Evolutionary conservation across 2,797 vertebrate species (phyloP).

Genomic region (Anolis apletophallus): DNA sequence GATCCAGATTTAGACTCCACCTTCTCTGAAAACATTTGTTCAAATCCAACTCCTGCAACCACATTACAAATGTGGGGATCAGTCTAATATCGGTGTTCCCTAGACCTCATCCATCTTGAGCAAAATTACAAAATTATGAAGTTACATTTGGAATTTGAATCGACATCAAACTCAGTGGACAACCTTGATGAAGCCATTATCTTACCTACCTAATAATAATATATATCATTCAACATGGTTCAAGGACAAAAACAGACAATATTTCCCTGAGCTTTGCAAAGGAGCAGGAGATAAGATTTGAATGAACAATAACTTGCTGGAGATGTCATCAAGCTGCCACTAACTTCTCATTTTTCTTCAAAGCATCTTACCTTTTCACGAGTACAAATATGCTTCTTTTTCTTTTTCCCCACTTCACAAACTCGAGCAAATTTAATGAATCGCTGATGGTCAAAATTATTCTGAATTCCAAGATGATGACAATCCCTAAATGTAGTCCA

Average conservation of each 20-base stretch:
- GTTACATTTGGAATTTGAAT: background rate
- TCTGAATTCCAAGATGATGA: constrained; percentile 93
- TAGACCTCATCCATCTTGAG: no score
- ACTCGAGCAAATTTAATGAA: constrained; percentile 92
- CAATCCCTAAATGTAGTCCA: constrained; percentile 86
- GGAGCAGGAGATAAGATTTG: background rate
- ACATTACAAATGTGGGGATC: no score
- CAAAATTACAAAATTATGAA: no score
- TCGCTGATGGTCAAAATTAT: constrained; percentile 93
- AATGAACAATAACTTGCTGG: background rate
- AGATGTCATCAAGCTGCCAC: background rate
- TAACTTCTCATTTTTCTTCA: rapidly evolving
- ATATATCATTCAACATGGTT: background rate
- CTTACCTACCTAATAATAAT: background rate
- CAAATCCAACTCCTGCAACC: no score
- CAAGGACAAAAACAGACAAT: background rate
- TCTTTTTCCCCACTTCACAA: constrained; percentile 85
- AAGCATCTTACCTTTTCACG: constrained; percentile 88
- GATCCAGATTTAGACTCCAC: no score
- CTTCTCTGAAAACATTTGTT: no score
- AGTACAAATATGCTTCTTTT: constrained; percentile 88
- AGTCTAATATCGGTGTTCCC: no score
- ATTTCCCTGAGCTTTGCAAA: background rate
- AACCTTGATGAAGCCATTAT: background rate
- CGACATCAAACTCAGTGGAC: no score